Base-by-base conservation (phyloP, 2,113 vertebrate genomes). In the Elachura formosa region DNA sequence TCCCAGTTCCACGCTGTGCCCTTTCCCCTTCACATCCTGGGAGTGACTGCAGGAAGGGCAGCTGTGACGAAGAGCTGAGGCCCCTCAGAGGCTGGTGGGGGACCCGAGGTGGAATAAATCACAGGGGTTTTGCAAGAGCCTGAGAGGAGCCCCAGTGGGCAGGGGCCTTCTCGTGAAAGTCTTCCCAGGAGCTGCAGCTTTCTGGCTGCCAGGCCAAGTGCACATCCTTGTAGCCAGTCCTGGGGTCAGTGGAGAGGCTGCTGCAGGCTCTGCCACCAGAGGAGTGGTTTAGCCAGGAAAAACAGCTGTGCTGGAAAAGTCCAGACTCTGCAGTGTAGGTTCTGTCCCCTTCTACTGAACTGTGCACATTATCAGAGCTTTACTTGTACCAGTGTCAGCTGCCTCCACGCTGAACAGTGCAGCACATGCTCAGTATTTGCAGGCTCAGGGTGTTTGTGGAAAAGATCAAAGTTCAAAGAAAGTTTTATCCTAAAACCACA, bases 1-100 rank as follows among this genome's bases (percentile, higher is more conserved):
- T 92, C 48, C 55, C 68, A 72, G 82, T 75, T 88, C 51, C 84
- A 71, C 3, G 4, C 63, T 59, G 64, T 36, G 75, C 82, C 76
- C 87, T 93, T 86, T 96, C 82, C 41, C 59, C 79, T 85, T 59
- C 40, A 55, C 55, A 51, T 87, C 78, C 73, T 0, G 15, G 29
- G 74, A 76, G 66, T 48, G 29, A 85, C 36, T 51, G 71, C 89
- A 93, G 81, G 66, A 93, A 83, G 87, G 87, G 93, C 89, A 89
- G 38, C 89, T 56, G 74, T 76, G 87, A 89, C 84, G 78, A 76
- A 82, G 85, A 76, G 58, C 63, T 62, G 74, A 67, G 63, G n/a
- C 40, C n/a, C 18, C 16, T 58, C 67, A 71, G 12, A 77, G n/a
- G 67, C 41, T 83, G 87, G 9, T 40, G 59, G 61, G 28, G 43